Evolutionary conservation across 2,888 invertebrate species (phyloP), one percentile per base, ranked within the genome.

Genomic region (Pelosia muscerda): DNA sequence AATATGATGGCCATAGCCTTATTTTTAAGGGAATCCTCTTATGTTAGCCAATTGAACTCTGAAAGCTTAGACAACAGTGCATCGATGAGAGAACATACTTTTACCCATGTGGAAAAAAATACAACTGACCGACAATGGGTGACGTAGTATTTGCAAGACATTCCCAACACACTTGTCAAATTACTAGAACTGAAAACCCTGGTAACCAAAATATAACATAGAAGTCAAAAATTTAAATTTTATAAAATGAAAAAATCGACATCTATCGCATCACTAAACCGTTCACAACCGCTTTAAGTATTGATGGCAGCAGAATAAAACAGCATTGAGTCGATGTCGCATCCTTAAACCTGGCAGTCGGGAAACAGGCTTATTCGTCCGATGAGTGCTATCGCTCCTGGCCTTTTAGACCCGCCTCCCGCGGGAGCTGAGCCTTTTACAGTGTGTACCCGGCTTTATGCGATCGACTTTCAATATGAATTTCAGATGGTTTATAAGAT

Each of bases 351-450:
- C 93, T 86, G 86, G 86, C 83, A 90, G 92, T 89, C 91, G 93
- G 92, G 92, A 95, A 95, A 94, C 95, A 94, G 88, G 95, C 95
- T 95, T 95, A 95, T 93, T 93, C 93, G 88, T 87, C 84, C 92
- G 92, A 93, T 93, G 93, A 93, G 93, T 93, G 93, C 92, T 92
- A 90, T 90, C 79, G 87, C 83, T 88, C 87, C 84, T 88, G 91
- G 92, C 92, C 92, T 92, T 90, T 91, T 88, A 90, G 89, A 86
- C 86, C 85, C 83, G 76, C 84, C 86, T 90, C 92, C 92, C 90
- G 82, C 81, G 91, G 92, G 93, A 90, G 89, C 88, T 90, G 87
- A 91, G 91, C 92, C 92, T 93, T 92, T 93, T 90, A 92, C 92
- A 90, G 90, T 89, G 90, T 90, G 90, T 91, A 90, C 88, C 83